Base-by-base conservation (phyloP, 1,140 invertebrate species). In the Megalopta genalis region DNA sequence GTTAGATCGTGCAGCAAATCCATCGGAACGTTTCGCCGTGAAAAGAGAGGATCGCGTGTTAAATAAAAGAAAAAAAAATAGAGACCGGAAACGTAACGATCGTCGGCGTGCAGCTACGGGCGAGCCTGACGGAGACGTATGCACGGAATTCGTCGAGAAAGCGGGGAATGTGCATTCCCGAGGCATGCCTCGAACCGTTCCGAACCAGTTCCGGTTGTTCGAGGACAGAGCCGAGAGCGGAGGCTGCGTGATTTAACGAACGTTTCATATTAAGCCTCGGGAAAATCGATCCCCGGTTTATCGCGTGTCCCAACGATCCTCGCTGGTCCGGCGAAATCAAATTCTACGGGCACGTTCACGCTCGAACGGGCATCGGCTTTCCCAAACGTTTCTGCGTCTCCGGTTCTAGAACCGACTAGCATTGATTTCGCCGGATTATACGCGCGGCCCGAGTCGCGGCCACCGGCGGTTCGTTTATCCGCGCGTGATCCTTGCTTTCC, bases 91-190 rank as follows among this genome's bases (percentile, higher is more conserved):
- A 39, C 32, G 14, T 23, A 14, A 46, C 52, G 63, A 54, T 57
- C 39, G 63, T 57, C 64, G 66, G 72, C 25, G 46, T 59, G 54
- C 32, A 66, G 71, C 75, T 32, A 49, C 21, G n/a, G n/a, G 49
- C 49, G 32, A 32, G 32, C 32, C 76, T 52, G 81, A 81, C 78
- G 68, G 70, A 75, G 27, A 83, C 71, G 64, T 63, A 80, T 81
- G 73, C 54, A 68, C 39, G 79, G 79, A 84, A 86, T 86, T 69
- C 18, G n/a, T 18, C 10, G 52, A 42, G 63, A 74, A 74, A 79
- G 39, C 54, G 39, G 49, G 49, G 57, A 63, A 64, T 64, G 57
- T 64, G 39, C 42, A 67, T 82, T 49, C 62, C 49, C 27, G 12
- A 14, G 60, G 39, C 69, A 70, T 76, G 59, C 66, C 37, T 69